A percentile compares a stretch with the other conserved stretches of the same genome.
phyloP scores from a whole-genome alignment of 2,888 invertebrate species.

The Melinaea marsaeus region DNA sequence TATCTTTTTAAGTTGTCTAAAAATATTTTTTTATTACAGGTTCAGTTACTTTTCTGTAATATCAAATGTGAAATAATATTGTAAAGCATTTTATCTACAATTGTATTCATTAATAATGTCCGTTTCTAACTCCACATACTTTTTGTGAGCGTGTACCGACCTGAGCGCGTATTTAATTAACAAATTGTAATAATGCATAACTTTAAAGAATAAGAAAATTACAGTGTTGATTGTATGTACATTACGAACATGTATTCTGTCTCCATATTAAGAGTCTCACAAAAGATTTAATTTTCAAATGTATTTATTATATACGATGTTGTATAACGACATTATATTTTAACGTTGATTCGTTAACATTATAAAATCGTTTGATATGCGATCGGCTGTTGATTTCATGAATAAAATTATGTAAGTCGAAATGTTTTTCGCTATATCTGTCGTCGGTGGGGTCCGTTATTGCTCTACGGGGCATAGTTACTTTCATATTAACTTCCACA shows the following conservation, averaged over 20 bases:
- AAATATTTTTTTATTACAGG: too few species aligned
- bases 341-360: conserved; percentile 40
- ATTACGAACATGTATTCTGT: conserved; percentile 24
- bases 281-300: conserved; percentile 30
- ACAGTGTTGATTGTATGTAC: conserved; percentile 20
- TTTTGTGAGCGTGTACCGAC: not conserved
- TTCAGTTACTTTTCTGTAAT: too few species aligned
- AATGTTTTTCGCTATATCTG: too few species aligned
- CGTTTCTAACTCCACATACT: not conserved
- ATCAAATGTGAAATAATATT: too few species aligned
- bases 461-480: conserved; percentile 70
- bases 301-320: conserved; percentile 31
- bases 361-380: conserved; percentile 49
- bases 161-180: conserved; percentile 13
- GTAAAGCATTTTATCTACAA: too few species aligned
- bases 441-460: conserved; percentile 58
- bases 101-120: too few species aligned
- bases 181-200: conserved; percentile 20
- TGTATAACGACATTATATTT: conserved; percentile 25
- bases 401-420: too few species aligned
- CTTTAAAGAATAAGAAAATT: conserved; percentile 22
- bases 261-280: conserved; percentile 1
- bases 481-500: conserved; percentile 75
- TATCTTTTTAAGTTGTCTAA: too few species aligned
- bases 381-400: conserved; percentile 58